phyloP scores from a whole-genome alignment of 2,888 invertebrate genomes.

The Norana najaformis region DNA sequence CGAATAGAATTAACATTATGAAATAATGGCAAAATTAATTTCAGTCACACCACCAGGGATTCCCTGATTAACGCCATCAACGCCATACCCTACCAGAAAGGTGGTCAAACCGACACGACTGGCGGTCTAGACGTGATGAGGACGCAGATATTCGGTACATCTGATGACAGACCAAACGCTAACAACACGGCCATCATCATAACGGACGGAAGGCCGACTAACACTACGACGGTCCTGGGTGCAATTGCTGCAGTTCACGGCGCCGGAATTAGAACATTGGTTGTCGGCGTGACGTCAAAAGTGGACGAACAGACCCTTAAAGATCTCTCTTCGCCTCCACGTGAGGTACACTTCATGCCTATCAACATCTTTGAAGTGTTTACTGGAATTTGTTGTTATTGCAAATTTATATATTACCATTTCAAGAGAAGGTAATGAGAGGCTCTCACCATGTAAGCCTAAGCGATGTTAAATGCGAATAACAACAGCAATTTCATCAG shows the following conservation, averaged over 20 bases:
- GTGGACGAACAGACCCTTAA: background rate
- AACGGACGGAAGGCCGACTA: constrained; percentile 16
- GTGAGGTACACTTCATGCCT: background rate
- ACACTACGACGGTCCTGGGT: background rate
- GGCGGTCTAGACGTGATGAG: background rate
- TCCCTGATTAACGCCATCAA: background rate
- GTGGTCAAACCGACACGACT: constrained; percentile 3
- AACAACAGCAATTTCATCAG: too few species aligned
- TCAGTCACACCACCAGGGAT: background rate
- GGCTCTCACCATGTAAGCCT: too few species aligned
- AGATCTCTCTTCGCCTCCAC: background rate
- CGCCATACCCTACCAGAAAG: background rate
- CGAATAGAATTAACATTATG: too few species aligned
- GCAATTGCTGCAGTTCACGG: background rate
- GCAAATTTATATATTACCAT: too few species aligned
- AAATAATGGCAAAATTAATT: too few species aligned
- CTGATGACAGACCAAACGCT: background rate
- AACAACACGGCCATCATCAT: background rate
- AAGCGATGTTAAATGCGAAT: too few species aligned
- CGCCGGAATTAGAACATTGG: background rate
- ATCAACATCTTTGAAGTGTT: too few species aligned
- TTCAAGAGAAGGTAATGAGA: too few species aligned
- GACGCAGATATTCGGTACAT: background rate
- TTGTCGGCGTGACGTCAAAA: background rate
- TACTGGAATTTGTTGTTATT: too few species aligned